Percentiles rank a stretch among this genome's conserved stretches.
These are phyloP conservation scores for Phaonia tiefii DNA, from an alignment of 2,888 invertebrate genomes.

Conservation along the genomic window DNA sequence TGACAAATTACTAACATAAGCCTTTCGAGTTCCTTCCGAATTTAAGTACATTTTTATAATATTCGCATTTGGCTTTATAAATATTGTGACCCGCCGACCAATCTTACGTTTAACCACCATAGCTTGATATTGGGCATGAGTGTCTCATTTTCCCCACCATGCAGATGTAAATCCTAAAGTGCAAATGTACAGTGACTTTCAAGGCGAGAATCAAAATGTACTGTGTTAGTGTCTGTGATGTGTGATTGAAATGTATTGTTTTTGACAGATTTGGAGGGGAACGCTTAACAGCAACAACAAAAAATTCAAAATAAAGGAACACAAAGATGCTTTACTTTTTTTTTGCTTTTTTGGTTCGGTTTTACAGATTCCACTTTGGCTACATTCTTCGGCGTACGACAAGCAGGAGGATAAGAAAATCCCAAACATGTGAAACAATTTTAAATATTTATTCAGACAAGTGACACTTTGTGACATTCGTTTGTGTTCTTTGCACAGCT, in stretches of 20 bases:
- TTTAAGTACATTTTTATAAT: no score
- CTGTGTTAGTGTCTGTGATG: conserved; percentile 49
- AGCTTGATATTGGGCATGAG: no score
- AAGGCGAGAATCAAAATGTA: conserved; percentile 37
- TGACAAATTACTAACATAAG: no score
- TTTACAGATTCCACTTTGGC: no score
- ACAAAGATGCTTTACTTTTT: conserved; percentile 19
- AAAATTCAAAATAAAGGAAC: conserved; percentile 13
- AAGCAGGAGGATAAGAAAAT: neutral
- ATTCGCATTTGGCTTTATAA: no score
- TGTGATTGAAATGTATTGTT: conserved; percentile 62
- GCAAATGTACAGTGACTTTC: conserved; percentile 29
- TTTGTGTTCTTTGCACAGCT: conserved; percentile 48
- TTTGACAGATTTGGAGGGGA: conserved; percentile 53
- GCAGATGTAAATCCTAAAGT: neutral
- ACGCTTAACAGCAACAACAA: neutral
- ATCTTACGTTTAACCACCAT: no score
- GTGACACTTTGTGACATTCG: conserved; percentile 51
- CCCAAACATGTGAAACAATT: conserved; percentile 39
- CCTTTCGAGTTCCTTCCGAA: no score
- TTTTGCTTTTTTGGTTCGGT: conserved; percentile 6
- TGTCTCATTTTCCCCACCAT: conserved; percentile 27
- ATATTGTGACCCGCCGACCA: no score
- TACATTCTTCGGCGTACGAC: conserved; percentile 25
- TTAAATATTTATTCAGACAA: conserved; percentile 53